A percentile compares a stretch with the other conserved stretches of the same genome.
Conservation (phyloP, 2,113 vertebrate genomes). For the Sminthopsis crassicaudata region DNA sequence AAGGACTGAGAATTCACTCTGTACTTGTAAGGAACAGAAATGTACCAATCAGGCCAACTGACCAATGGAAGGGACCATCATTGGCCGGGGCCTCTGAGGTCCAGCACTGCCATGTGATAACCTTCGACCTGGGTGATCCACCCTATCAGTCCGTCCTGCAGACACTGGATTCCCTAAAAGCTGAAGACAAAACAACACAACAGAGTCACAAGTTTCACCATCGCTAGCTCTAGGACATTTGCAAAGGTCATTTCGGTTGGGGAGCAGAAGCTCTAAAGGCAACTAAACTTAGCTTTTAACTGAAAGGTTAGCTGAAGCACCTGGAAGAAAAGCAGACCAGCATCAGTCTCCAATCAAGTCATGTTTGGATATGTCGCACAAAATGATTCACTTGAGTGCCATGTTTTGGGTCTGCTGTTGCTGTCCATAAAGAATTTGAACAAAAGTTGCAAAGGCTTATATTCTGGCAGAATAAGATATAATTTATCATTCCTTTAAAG, state of each 20-base stretch:
- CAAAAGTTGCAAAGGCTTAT: not conserved
- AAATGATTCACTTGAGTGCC: not conserved
- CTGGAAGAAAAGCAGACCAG: conserved; percentile 68
- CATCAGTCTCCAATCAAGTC: not conserved
- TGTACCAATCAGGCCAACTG: conserved; percentile 84
- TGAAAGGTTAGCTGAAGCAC: conserved; percentile 90
- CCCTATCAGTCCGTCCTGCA: conserved; percentile 87
- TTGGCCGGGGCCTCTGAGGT: conserved; percentile 87
- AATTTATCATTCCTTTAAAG: rapidly evolving
- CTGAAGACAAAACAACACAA: conserved; percentile 86
- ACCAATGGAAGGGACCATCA: conserved; percentile 93
- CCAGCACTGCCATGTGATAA: conserved; percentile 86
- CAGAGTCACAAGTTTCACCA: conserved; percentile 61
- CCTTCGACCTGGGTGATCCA: conserved; percentile 89
- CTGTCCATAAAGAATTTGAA: not conserved
- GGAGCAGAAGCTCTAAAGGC: conserved; percentile 87
- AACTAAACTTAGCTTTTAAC: conserved; percentile 91
- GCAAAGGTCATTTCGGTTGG: conserved; percentile 67
- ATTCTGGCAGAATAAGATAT: not conserved
- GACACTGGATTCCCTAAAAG: conserved; percentile 93
- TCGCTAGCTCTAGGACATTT: not conserved
- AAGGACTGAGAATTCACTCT: not conserved
- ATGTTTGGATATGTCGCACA: rapidly evolving
- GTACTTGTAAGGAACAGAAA: conserved; percentile 51
- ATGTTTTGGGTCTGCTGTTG: not conserved